Base-by-base conservation (phyloP, 2,113 vertebrate genomes). In the Nerophis lumbriciformis region DNA sequence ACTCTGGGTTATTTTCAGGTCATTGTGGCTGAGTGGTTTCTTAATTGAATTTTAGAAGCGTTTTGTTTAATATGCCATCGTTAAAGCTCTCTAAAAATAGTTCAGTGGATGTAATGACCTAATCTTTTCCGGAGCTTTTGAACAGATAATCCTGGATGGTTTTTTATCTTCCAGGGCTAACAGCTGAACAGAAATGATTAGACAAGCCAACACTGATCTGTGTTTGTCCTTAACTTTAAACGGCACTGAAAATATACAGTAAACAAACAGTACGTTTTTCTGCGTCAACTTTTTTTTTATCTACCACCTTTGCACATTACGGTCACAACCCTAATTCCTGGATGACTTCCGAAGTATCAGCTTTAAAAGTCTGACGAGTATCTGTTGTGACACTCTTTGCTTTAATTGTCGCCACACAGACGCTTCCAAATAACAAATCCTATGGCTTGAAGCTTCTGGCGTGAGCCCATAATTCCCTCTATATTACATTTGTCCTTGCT, bases 51-150 rank as follows among this genome's bases (percentile, higher is more conserved):
- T 82, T 86, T 73, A 71, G 55, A 79, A 88, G 81, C 62, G 76
- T 87, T 88, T 81, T 85, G 84, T 90, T 89, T 89, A 89, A 87
- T 86, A 83, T 88, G 84, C 86, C 86, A 82, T 82, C 36, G 71
- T 87, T 88, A 85, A 85, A 78, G 53, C 59, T 64, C 54, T 67
- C 86, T 88, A 85, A 86, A 86, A 90, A 89, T 91, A 90, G 78
- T 72, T 59, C 19, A 0, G 45, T 83, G 76, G 78, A 83, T 81
- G 79, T 69, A 56, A 86, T 90, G 87, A 90, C 78, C 85, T 89
- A 66, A 90, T 88, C 79, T 85, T 88, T 89, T 89, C 84, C 82
- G 77, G 72, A 75, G 75, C 78, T 79, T 72, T 69, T 56, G 50
- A 69, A 71, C 63, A 68, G 75, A 71, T 83, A 81, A 82, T 78